Conservation (phyloP, 1,140 invertebrate species). For the Hyposmocoma kahamanoa region DNA sequence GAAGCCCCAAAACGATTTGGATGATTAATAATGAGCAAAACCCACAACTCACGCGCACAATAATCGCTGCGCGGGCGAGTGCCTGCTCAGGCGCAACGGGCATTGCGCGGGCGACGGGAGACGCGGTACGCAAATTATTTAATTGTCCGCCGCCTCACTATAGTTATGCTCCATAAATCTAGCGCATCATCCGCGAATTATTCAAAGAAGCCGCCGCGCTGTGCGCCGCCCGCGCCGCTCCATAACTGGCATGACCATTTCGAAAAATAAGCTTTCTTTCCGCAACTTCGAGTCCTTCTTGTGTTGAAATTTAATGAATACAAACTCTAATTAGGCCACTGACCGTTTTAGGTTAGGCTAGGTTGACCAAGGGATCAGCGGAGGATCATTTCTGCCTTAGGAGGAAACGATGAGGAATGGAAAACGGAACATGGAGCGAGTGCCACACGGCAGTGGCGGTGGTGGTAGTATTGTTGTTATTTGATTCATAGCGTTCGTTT, state of each 20-base stretch:
- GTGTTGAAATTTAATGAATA: too few relatives aligned
- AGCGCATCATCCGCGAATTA: constrained; percentile 53
- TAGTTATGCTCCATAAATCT: constrained; percentile 66
- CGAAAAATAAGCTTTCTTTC: too few relatives aligned
- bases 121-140: constrained; percentile 61
- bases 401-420: too few relatives aligned
- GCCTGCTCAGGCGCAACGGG: background rate
- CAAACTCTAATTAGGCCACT: too few relatives aligned
- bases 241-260: too few relatives aligned
- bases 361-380: too few relatives aligned
- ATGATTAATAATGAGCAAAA: constrained; percentile 1
- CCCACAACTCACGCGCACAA: background rate
- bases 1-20: background rate
- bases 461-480: constrained; percentile 17
- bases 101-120: constrained; percentile 5
- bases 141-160: constrained; percentile 54
- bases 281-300: too few relatives aligned
- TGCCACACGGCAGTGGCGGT: too few relatives aligned
- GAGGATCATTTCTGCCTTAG: too few relatives aligned
- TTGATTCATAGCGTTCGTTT: constrained; percentile 51
- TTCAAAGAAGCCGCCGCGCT: constrained; percentile 51
- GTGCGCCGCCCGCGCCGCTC: constrained; percentile 8
- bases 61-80: background rate
- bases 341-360: too few relatives aligned
- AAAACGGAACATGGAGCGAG: too few relatives aligned